Evolutionary conservation across 1,140 invertebrate species (phyloP).

Genomic region (Lanistes nyassanus): DNA sequence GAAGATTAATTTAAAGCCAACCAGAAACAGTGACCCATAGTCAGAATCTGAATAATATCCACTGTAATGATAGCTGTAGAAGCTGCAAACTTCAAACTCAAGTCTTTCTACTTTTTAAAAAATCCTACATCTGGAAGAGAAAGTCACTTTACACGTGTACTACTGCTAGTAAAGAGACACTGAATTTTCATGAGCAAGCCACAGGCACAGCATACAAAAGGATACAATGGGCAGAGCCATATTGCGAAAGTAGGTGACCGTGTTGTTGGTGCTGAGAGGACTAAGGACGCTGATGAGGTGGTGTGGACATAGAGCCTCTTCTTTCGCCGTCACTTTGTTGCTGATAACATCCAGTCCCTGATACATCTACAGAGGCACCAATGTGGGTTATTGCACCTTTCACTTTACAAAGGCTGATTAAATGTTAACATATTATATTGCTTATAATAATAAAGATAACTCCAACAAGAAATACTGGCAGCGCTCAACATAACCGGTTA

Average conservation of each 20-base stretch:
- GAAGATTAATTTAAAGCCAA: too few relatives aligned
- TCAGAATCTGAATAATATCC: too few relatives aligned
- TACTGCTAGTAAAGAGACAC: neutral
- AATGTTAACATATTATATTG: too few relatives aligned
- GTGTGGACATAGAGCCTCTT: conserved; percentile 81
- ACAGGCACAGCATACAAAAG: conserved; percentile 50
- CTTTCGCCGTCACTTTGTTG: conserved; percentile 91
- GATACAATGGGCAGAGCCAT: conserved; percentile 84
- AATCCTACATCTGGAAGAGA: too few relatives aligned
- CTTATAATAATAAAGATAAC: too few relatives aligned
- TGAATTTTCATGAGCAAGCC: neutral
- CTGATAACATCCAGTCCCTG: conserved; percentile 93
- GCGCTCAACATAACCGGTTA: too few relatives aligned
- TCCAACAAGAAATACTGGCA: too few relatives aligned
- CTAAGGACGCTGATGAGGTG: conserved; percentile 90
- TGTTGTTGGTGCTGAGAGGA: conserved; percentile 79
- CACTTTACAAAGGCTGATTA: neutral
- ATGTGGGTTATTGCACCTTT: neutral
- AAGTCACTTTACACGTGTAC: neutral
- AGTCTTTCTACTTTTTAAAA: too few relatives aligned
- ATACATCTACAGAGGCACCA: conserved; percentile 79
- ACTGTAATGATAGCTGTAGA: too few relatives aligned
- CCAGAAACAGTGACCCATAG: too few relatives aligned
- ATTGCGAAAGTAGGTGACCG: conserved; percentile 87
- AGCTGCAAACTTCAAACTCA: too few relatives aligned